These are phyloP conservation scores for Nycticryphes semicollaris DNA, from an alignment of 2,113 vertebrate genomes.

Conservation along the genomic window DNA sequence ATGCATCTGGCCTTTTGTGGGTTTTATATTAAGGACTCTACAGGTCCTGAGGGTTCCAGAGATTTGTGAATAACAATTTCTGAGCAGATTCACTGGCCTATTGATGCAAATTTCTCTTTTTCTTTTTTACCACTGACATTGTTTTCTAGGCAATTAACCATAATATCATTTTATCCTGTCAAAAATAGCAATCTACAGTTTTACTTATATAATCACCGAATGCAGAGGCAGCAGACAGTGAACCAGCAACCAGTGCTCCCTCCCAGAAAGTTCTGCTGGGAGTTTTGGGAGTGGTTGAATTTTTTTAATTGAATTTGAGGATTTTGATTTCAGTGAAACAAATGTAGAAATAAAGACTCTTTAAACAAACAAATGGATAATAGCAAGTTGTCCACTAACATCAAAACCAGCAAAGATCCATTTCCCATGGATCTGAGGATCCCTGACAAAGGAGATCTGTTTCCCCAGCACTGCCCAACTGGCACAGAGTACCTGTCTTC, in stretches of 20 bases:
- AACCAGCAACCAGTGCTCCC: background rate
- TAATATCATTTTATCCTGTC: slow-evolving; percentile 47
- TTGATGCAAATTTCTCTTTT: background rate
- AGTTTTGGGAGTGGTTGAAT: background rate
- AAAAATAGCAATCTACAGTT: slow-evolving; percentile 57
- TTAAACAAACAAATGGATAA: background rate
- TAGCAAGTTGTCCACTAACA: background rate
- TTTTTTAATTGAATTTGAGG: slow-evolving; percentile 33
- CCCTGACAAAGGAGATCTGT: background rate
- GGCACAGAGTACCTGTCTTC: background rate
- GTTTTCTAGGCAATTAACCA: slow-evolving; percentile 59
- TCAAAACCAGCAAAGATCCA: background rate
- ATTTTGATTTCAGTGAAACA: background rate
- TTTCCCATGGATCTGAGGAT: background rate
- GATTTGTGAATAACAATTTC: background rate
- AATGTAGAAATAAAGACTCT: background rate
- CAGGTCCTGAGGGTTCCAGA: background rate
- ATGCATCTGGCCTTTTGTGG: background rate
- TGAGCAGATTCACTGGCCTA: background rate
- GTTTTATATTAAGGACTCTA: background rate
- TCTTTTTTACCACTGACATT: slow-evolving; percentile 17
- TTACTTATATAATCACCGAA: slow-evolving; percentile 53
- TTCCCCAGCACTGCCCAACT: background rate
- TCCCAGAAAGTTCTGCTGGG: background rate
- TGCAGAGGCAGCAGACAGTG: slow-evolving; percentile 48